Evolutionary conservation across 2,797 vertebrate species (phyloP).

Genomic region (Pangasius djambal): DNA sequence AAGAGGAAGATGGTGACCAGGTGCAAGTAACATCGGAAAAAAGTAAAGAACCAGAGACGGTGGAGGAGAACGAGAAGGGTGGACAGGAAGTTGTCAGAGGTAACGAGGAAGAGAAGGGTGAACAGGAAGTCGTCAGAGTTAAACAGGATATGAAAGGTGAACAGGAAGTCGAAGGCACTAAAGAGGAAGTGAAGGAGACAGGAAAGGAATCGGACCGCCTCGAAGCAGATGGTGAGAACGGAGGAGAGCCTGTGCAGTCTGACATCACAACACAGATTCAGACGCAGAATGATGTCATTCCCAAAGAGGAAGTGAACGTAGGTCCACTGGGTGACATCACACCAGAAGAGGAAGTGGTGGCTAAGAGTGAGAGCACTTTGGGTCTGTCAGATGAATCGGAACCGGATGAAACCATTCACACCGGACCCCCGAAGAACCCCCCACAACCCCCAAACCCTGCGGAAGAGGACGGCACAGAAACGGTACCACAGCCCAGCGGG

Average conservation of each 20-base stretch:
- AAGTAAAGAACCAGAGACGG: conserved; percentile 17
- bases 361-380: background rate
- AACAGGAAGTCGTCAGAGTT: background rate
- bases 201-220: background rate
- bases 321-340: background rate
- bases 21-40: conserved; percentile 12
- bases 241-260: background rate
- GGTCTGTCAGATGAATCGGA: conserved; percentile 8
- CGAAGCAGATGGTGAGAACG: background rate
- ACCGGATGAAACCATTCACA: background rate
- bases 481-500: conserved; percentile 52
- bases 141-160: background rate
- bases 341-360: conserved; percentile 17
- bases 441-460: conserved; percentile 69
- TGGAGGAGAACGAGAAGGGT: conserved; percentile 37
- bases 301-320: background rate
- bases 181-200: background rate
- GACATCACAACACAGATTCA: background rate
- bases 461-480: conserved; percentile 44
- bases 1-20: conserved; percentile 29
- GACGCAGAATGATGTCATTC: conserved; percentile 2
- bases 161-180: background rate
- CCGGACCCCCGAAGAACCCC: conserved; percentile 72
- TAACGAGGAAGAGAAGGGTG: background rate
- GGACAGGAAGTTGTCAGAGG: background rate